A percentile compares a stretch with the other conserved stretches of the same genome.
Conservation (phyloP, 2,888 invertebrate genomes). For the Phanerotoma sp. region DNA sequence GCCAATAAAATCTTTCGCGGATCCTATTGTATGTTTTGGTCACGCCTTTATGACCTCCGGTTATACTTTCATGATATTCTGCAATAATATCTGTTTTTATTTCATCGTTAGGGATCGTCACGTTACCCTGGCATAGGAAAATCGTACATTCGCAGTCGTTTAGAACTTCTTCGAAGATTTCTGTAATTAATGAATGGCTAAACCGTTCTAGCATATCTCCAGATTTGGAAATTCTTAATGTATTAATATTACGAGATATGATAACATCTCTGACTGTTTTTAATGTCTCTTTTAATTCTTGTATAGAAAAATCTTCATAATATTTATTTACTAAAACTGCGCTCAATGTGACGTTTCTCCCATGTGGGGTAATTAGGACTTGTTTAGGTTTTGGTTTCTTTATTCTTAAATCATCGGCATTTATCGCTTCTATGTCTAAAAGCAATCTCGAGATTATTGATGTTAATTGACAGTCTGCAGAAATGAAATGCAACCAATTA, state of each 20-base stretch:
- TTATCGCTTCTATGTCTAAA: slow-evolving; percentile 7
- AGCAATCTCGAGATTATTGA: slow-evolving; percentile 4
- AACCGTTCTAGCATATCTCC: slow-evolving; percentile 10
- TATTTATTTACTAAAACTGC: slow-evolving; percentile 2
- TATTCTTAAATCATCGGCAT: slow-evolving; percentile 6
- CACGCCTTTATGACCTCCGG: too few species aligned
- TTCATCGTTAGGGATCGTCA: background rate
- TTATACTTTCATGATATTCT: too few species aligned
- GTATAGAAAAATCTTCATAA: slow-evolving; percentile 4
- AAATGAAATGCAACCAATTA: background rate
- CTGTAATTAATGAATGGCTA: background rate
- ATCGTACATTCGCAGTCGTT: background rate
- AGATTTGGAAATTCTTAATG: slow-evolving; percentile 6
- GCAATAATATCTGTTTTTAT: background rate
- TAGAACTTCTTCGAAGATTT: background rate
- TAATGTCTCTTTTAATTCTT: background rate
- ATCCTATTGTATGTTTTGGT: too few species aligned
- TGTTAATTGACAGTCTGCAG: background rate
- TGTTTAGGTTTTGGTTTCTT: slow-evolving; percentile 11
- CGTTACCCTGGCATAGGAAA: slow-evolving; percentile 3
- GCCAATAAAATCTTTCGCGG: too few species aligned
- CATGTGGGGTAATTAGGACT: background rate
- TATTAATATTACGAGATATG: background rate
- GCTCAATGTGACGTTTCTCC: background rate
- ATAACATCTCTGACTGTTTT: background rate